A percentile compares a stretch with the other conserved stretches of the same genome.
Evolutionary conservation across 1,140 invertebrate species (phyloP).

Genomic region (Leptinotarsa texana): DNA sequence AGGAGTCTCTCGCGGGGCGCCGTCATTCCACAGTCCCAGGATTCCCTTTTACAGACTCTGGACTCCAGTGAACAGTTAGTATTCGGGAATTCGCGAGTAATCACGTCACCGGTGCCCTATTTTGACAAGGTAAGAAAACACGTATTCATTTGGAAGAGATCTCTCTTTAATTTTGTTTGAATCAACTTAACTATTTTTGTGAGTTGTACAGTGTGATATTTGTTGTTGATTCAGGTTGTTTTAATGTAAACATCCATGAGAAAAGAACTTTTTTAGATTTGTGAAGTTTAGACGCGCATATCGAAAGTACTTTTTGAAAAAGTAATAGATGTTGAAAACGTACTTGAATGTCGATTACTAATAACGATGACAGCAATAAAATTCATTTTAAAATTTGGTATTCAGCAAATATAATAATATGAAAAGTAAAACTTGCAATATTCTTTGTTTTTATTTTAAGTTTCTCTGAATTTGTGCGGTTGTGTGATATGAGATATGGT

Average conservation of each 20-base stretch:
- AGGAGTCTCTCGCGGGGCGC: slow-evolving; percentile 37
- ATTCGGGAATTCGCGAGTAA: slow-evolving; percentile 15
- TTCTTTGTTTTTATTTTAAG: too few species aligned
- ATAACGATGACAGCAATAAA: too few species aligned
- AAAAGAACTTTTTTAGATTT: background rate
- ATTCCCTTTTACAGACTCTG: slow-evolving; percentile 26
- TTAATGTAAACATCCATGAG: background rate
- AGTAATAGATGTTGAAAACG: too few species aligned
- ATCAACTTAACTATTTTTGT: background rate
- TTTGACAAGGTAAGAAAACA: background rate
- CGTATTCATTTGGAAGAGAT: background rate
- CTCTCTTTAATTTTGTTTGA: background rate
- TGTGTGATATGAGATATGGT: too few species aligned
- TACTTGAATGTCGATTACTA: too few species aligned
- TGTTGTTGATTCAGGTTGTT: background rate
- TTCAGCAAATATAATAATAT: too few species aligned
- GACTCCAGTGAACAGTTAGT: slow-evolving; percentile 20
- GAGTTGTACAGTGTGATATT: background rate
- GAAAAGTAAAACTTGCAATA: too few species aligned
- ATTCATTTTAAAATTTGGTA: too few species aligned
- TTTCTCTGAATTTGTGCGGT: too few species aligned
- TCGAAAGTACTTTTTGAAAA: background rate
- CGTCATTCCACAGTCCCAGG: slow-evolving; percentile 32
- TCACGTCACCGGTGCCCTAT: background rate
- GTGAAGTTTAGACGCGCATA: background rate